Conservation (phyloP, 2,113 vertebrate genomes). For the Pimephales promelas region DNA sequence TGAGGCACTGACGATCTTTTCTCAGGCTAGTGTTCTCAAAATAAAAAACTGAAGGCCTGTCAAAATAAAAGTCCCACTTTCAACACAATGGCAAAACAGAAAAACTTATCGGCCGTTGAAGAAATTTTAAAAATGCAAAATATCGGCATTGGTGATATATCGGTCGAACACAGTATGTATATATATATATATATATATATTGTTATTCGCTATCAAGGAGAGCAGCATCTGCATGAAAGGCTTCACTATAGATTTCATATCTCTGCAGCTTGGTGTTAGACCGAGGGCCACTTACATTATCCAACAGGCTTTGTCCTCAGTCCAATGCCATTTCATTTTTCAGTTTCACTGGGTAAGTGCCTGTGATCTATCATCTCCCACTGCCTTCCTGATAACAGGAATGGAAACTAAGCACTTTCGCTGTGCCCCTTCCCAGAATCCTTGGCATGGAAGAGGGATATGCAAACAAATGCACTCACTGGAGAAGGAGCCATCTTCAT, state of each 20-base stretch:
- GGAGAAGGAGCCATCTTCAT: conserved; percentile 11
- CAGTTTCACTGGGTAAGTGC: conserved; percentile 53
- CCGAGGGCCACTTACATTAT: conserved; percentile 55
- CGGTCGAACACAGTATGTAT: no score
- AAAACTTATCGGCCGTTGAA: no score
- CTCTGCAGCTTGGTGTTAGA: conserved; percentile 31
- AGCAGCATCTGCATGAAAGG: conserved; percentile 35
- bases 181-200: neutral
- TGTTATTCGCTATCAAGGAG: conserved; percentile 50
- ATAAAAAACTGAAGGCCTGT: no score
- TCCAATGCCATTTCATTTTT: conserved; percentile 58
- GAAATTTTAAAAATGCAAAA: no score
- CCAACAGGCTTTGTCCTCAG: conserved; percentile 51
- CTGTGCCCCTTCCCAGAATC: conserved; percentile 55
- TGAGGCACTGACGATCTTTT: no score
- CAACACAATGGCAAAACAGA: no score
- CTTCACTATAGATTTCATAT: conserved; percentile 50
- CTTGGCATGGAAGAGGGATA: conserved; percentile 40
- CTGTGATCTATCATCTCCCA: conserved; percentile 54
- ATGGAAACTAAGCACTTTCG: conserved; percentile 54
- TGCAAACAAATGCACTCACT: conserved; percentile 34
- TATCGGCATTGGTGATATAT: no score
- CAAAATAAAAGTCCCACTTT: no score
- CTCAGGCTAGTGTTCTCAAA: no score
- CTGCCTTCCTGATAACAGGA: conserved; percentile 52